Conservation (phyloP, 2,113 vertebrate genomes). For the Rhinoderma darwinii region DNA sequence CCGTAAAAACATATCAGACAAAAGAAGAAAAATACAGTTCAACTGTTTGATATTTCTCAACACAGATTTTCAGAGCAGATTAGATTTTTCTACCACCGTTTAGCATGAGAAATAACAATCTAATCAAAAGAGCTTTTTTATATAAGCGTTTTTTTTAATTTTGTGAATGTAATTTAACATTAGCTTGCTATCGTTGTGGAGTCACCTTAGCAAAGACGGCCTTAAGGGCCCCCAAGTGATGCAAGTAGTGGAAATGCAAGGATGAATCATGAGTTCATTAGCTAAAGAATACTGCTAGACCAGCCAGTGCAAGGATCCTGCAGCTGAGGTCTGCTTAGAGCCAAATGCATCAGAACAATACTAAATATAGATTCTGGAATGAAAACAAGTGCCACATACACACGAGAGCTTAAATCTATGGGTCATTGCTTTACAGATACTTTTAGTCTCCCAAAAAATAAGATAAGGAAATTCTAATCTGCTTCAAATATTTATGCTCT, state of each 20-base stretch:
- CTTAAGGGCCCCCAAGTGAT: not conserved
- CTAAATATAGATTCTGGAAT: constrained; percentile 59
- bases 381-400: constrained; percentile 56
- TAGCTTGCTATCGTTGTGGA: constrained; percentile 37
- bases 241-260: constrained; percentile 40
- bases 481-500: not conserved
- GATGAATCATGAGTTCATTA: constrained; percentile 44
- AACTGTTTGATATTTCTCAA: constrained; percentile 46
- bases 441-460: not conserved
- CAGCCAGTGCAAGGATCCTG: constrained; percentile 57
- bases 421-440: constrained; percentile 54
- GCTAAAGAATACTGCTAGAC: constrained; percentile 61
- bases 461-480: constrained; percentile 13
- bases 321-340: constrained; percentile 64
- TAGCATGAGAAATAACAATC: constrained; percentile 7
- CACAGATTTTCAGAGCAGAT: constrained; percentile 13
- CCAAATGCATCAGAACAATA: constrained; percentile 57
- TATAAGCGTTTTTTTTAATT: not conserved
- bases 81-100: not conserved
- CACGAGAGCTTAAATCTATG: constrained; percentile 33
- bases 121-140: not conserved
- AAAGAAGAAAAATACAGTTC: constrained; percentile 26
- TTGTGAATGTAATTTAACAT: constrained; percentile 30
- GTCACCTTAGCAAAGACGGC: constrained; percentile 24
- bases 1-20: constrained; percentile 64